These are phyloP conservation scores for Motacilla alba DNA, from an alignment of 2,113 vertebrate genomes.

Conservation along the genomic window DNA sequence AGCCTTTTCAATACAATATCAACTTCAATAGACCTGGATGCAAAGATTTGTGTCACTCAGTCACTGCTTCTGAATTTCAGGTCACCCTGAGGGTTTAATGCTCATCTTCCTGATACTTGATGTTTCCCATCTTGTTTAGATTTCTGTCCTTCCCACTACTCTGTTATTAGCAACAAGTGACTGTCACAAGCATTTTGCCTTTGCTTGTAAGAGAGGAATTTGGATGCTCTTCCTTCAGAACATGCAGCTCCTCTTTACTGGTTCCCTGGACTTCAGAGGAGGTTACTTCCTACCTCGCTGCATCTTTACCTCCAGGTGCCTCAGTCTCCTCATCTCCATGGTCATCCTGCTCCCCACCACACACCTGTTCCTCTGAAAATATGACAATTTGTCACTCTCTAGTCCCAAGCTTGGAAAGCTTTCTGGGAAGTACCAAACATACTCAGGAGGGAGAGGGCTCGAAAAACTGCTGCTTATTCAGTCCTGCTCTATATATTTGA, in stretches of 20 bases:
- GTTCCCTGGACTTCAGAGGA: not conserved
- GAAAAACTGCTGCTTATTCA: not conserved
- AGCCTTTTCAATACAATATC: not conserved
- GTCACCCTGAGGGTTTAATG: not conserved
- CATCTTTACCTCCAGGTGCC: not conserved
- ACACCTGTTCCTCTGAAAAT: not conserved
- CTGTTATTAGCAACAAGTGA: not conserved
- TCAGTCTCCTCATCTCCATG: not conserved
- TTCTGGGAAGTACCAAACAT: not conserved
- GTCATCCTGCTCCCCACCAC: not conserved
- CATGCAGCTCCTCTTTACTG: not conserved
- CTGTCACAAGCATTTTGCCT: not conserved
- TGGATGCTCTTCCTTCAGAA: not conserved
- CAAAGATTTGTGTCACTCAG: not conserved
- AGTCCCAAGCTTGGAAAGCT: not conserved
- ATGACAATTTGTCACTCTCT: accelerated
- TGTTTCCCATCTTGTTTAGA: not conserved
- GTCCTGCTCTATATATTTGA: not conserved
- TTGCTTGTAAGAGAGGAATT: not conserved
- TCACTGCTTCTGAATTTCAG: not conserved
- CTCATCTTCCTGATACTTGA: not conserved
- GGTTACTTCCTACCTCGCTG: not conserved
- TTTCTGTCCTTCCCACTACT: not conserved
- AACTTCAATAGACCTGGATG: not conserved
- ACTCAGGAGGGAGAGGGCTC: not conserved